phyloP scores from a whole-genome alignment of 2,888 invertebrate genomes.

The Eristalis intricaria region DNA sequence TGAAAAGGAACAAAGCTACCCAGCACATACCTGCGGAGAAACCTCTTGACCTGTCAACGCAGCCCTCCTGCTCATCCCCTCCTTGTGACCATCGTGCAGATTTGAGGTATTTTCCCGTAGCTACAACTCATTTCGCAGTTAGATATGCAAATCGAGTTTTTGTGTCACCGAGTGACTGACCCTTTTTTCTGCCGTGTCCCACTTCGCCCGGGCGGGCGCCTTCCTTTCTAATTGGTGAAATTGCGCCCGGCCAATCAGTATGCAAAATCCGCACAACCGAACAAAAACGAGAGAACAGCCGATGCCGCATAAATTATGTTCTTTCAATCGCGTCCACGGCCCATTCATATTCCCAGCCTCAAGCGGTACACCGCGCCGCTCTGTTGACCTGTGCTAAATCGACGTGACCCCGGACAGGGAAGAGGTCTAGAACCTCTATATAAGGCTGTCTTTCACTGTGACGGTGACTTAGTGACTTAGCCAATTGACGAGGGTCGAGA shows the following conservation, averaged over 20 bases:
- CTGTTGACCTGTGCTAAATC: slow-evolving; percentile 16
- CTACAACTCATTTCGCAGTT: slow-evolving; percentile 60
- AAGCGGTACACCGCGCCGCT: slow-evolving; percentile 1
- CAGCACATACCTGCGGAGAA: background rate
- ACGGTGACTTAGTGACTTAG: slow-evolving; percentile 25
- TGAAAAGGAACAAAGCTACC: background rate
- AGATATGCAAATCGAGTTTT: slow-evolving; percentile 66
- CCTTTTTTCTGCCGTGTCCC: slow-evolving; percentile 40
- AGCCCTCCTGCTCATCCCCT: background rate
- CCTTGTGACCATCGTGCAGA: background rate
- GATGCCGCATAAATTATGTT: slow-evolving; percentile 54
- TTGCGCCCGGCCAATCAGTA: slow-evolving; percentile 49
- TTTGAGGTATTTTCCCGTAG: slow-evolving; percentile 1
- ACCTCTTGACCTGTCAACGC: background rate
- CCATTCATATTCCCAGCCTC: slow-evolving; percentile 17
- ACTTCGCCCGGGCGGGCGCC: slow-evolving; percentile 8
- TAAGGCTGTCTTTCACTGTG: slow-evolving; percentile 21
- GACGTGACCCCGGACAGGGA: slow-evolving; percentile 9
- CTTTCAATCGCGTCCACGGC: slow-evolving; percentile 19
- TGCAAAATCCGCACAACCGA: slow-evolving; percentile 38
- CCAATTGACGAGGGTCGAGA: slow-evolving; percentile 11
- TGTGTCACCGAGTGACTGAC: slow-evolving; percentile 29
- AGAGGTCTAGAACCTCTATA: background rate
- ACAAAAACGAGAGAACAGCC: background rate
- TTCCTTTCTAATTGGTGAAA: slow-evolving; percentile 64